Evolutionary conservation across 2,888 invertebrate species (phyloP).

Genomic region (Geotrupes spiniger): DNA sequence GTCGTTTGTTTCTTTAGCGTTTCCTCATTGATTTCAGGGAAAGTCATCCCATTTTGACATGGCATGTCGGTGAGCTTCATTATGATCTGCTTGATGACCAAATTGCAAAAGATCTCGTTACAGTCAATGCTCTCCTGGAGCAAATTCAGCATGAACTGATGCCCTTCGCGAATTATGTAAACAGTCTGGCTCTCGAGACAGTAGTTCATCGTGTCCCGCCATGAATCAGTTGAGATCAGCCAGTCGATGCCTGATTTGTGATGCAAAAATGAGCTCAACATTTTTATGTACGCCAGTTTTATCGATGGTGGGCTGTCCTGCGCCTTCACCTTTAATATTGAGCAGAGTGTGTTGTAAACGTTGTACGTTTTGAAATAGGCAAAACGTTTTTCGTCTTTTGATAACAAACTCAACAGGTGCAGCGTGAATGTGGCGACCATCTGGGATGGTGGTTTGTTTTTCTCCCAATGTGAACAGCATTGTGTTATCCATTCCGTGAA

Average conservation of each 20-base stretch:
- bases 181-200: conserved; percentile 67
- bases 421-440: conserved; percentile 61
- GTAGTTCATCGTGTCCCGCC: conserved; percentile 63
- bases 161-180: conserved; percentile 67
- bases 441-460: conserved; percentile 46
- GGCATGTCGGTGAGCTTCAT: conserved; percentile 52
- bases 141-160: conserved; percentile 61
- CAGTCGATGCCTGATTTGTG: conserved; percentile 66
- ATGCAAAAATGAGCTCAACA: conserved; percentile 58
- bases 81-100: conserved; percentile 57
- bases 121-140: conserved; percentile 57
- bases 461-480: conserved; percentile 46
- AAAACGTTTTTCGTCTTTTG: conserved; percentile 59
- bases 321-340: conserved; percentile 39
- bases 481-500: conserved; percentile 51
- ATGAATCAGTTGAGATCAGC: conserved; percentile 60
- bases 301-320: conserved; percentile 57
- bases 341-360: conserved; percentile 45
- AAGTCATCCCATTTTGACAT: conserved; percentile 49
- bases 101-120: conserved; percentile 54
- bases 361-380: conserved; percentile 54
- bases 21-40: conserved; percentile 54
- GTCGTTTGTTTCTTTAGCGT: conserved; percentile 54
- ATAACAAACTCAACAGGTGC: conserved; percentile 60
- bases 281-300: conserved; percentile 65